These are phyloP conservation scores for Rhynchomys soricoides DNA, from an alignment of 2,113 vertebrate genomes.

Conservation along the genomic window DNA sequence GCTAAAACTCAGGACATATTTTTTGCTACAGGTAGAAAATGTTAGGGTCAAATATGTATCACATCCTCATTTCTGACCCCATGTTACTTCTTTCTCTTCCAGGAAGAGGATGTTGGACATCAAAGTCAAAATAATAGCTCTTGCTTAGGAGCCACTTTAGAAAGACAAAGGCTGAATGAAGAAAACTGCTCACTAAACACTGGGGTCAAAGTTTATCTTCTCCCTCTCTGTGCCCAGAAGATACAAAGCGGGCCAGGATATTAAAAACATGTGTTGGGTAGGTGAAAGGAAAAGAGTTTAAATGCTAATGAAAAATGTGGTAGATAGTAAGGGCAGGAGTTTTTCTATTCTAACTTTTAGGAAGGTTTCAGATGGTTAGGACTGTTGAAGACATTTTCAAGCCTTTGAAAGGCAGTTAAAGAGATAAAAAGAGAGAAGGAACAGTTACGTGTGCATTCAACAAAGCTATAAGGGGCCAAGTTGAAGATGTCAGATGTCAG, in stretches of 20 bases:
- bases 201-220: not conserved
- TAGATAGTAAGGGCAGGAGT: not conserved
- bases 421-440: not conserved
- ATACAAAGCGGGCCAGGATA: not conserved
- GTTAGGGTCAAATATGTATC: not conserved
- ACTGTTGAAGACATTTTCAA: constrained; percentile 37
- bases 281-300: not conserved
- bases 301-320: not conserved
- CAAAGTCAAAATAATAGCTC: not conserved
- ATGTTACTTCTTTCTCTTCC: not conserved
- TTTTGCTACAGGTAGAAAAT: not conserved
- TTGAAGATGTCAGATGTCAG: not conserved
- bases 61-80: not conserved
- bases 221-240: not conserved
- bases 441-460: not conserved
- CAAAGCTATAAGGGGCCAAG: not conserved
- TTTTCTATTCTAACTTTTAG: not conserved
- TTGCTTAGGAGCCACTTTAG: not conserved
- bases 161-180: not conserved
- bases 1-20: not conserved
- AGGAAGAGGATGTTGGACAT: not conserved
- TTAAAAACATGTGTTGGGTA: not conserved
- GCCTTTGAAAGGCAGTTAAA: not conserved
- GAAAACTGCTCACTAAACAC: not conserved
- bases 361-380: not conserved